Percentiles rank a stretch among this genome's conserved stretches.
Conservation (phyloP, 1,140 invertebrate species). For the Helicoverpa armigera region DNA sequence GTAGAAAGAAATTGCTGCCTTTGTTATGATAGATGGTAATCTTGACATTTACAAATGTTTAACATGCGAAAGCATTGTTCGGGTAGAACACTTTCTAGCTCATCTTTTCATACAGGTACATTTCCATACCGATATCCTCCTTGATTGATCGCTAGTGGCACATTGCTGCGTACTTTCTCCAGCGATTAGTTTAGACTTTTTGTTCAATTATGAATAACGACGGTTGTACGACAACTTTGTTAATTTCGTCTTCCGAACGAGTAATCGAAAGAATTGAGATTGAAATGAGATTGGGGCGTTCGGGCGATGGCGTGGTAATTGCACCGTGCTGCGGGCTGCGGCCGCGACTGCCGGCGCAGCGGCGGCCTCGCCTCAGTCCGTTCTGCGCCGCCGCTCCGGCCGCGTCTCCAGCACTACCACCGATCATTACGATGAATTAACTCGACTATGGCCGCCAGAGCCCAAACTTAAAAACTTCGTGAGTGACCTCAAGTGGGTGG, state of each 20-base stretch:
- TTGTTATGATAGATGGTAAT: constrained; percentile 38
- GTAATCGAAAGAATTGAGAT: constrained; percentile 81
- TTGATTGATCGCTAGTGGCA: constrained; percentile 58
- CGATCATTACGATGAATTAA: constrained; percentile 46
- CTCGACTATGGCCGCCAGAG: constrained; percentile 68
- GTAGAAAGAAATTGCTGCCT: background rate
- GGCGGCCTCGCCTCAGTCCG: constrained; percentile 66
- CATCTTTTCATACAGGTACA: constrained; percentile 34
- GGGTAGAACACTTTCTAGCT: constrained; percentile 48
- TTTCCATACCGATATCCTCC: constrained; percentile 54
- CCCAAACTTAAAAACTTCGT: constrained; percentile 58
- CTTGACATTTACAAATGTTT: constrained; percentile 40
- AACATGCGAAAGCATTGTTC: constrained; percentile 51
- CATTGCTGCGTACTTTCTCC: constrained; percentile 72
- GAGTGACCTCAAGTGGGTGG: constrained; percentile 66
- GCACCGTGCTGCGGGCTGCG: constrained; percentile 57
- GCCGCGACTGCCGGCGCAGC: constrained; percentile 42
- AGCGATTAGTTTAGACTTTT: constrained; percentile 61
- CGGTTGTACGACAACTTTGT: constrained; percentile 64
- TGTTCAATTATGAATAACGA: constrained; percentile 59
- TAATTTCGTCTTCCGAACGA: constrained; percentile 73
- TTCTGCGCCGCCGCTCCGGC: constrained; percentile 69
- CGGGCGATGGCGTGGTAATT: constrained; percentile 74
- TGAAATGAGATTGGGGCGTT: constrained; percentile 68
- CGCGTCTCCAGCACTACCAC: constrained; percentile 61